phyloP scores from a whole-genome alignment of 2,113 vertebrate genomes.

The Cyanistes caeruleus region DNA sequence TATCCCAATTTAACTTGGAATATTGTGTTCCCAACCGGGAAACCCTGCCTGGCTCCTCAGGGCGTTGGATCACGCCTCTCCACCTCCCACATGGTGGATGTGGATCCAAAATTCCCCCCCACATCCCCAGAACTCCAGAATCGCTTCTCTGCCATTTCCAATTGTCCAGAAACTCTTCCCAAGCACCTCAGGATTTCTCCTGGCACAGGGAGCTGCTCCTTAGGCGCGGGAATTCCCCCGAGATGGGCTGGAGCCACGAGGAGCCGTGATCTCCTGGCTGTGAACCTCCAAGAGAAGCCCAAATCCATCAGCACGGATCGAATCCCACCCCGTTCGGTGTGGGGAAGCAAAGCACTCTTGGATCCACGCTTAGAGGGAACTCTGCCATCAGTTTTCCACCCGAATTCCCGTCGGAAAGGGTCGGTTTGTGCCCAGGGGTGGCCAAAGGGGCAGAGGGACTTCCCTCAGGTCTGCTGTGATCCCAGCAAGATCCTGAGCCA shows the following conservation, averaged over 20 bases:
- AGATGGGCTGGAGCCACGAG: background rate
- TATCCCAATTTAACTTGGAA: background rate
- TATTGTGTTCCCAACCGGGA: background rate
- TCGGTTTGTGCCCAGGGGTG: rapidly evolving
- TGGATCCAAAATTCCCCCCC: background rate
- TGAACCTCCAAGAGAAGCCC: background rate
- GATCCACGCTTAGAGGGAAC: background rate
- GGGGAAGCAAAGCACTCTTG: background rate
- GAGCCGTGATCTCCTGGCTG: background rate
- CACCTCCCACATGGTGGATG: background rate
- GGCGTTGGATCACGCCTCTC: background rate
- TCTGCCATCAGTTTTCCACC: background rate
- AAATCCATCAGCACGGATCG: background rate
- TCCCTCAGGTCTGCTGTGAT: background rate
- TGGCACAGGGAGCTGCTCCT: background rate
- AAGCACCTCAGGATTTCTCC: background rate
- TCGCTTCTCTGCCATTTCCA: background rate
- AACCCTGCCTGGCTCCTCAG: background rate
- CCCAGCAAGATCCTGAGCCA: background rate
- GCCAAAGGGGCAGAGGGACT: rapidly evolving
- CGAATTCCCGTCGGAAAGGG: background rate
- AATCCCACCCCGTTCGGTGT: background rate
- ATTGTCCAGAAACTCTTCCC: background rate
- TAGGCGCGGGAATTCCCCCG: rapidly evolving
- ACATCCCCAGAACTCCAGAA: background rate